phyloP scores from a whole-genome alignment of 2,888 invertebrate genomes.

The Stomorhina lunata region DNA sequence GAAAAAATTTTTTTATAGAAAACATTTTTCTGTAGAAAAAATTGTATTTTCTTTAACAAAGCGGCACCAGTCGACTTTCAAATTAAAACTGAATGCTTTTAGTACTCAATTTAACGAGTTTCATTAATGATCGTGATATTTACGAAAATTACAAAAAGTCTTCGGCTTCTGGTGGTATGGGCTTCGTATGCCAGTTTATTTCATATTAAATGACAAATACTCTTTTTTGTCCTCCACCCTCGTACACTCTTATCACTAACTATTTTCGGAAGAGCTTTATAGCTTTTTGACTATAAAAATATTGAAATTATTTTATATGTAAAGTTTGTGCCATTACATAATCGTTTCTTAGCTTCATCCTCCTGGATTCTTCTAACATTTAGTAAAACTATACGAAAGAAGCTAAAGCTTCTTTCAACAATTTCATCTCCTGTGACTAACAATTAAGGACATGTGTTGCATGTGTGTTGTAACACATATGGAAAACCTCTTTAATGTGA shows the following conservation, averaged over 20 bases:
- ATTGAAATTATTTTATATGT: not conserved
- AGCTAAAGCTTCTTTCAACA: not conserved
- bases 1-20: no score
- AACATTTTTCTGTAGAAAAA: no score
- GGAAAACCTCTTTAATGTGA: not conserved
- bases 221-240: not conserved
- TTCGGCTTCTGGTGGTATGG: no score
- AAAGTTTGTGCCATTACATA: not conserved
- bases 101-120: no score
- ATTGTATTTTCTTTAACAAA: no score
- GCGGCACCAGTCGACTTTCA: no score
- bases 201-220: no score
- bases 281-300: conserved; percentile 2
- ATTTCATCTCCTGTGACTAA: conserved; percentile 11
- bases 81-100: no score
- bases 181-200: no score
- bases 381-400: not conserved
- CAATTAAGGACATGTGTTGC: conserved; percentile 61
- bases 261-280: not conserved
- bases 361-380: not conserved
- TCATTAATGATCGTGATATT: no score
- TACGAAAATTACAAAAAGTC: no score
- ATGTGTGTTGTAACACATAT: not conserved
- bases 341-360: not conserved
- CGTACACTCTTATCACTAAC: not conserved